Evolutionary conservation across 2,888 invertebrate genomes (phyloP).

Genomic region (Drosophila gaucha): DNA sequence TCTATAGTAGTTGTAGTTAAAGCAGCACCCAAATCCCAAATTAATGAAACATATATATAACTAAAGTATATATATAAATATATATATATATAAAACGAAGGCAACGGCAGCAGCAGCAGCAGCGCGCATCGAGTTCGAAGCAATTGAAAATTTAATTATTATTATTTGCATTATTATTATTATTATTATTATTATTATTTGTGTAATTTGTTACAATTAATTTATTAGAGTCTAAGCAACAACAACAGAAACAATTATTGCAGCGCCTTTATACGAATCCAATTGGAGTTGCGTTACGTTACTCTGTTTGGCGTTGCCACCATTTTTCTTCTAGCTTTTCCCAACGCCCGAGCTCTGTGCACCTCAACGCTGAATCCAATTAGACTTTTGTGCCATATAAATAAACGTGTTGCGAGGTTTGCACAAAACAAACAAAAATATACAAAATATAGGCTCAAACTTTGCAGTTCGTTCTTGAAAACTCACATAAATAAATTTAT

Average conservation of each 20-base stretch:
- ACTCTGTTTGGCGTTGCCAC: constrained; percentile 39
- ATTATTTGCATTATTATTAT: constrained; percentile 59
- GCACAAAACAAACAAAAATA: constrained; percentile 25
- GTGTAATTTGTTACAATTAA: constrained; percentile 72
- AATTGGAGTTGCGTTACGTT: constrained; percentile 36
- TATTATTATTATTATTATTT: constrained; percentile 67
- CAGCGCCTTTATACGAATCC: constrained; percentile 9
- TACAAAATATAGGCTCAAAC: constrained; percentile 48
- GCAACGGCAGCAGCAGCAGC: constrained; percentile 11
- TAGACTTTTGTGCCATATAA: constrained; percentile 76
- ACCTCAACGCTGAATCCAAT: constrained; percentile 66
- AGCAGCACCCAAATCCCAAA: constrained; percentile 49
- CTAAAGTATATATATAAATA: constrained; percentile 9
- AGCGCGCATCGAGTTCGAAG: constrained; percentile 52
- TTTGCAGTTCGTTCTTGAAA: constrained; percentile 45
- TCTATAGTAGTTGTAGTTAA: constrained; percentile 73
- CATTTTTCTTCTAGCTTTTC: constrained; percentile 42
- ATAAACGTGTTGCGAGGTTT: constrained; percentile 62
- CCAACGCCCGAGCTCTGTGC: constrained; percentile 36
- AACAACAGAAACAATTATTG: constrained; percentile 35
- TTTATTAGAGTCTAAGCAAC: constrained; percentile 70
- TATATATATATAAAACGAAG: constrained; percentile 9
- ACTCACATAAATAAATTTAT: constrained; percentile 20
- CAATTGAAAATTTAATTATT: constrained; percentile 61
- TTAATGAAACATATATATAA: constrained; percentile 21